A percentile compares a stretch with the other conserved stretches of the same genome.
Evolutionary conservation across 2,797 vertebrate species (phyloP).

Genomic region (Anguilla marmorata): DNA sequence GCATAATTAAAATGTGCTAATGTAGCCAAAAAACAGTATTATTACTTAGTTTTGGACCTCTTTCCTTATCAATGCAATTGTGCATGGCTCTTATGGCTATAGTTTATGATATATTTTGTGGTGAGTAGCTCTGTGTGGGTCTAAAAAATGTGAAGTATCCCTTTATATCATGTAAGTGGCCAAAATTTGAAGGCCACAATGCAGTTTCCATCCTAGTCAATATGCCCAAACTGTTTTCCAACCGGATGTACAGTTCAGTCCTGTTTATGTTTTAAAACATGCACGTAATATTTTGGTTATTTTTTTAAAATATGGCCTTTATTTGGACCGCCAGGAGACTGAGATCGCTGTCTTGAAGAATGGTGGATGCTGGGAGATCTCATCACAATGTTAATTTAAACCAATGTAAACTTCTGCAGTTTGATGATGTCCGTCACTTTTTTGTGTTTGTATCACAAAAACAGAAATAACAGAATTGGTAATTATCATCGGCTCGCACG

Average conservation of each 20-base stretch:
- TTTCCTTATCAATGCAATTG: no score
- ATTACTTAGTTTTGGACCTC: no score
- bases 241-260: no score
- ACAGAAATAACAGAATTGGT: neutral
- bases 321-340: neutral
- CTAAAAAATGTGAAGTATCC: no score
- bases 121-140: no score
- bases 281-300: no score
- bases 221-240: neutral
- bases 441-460: neutral
- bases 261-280: no score
- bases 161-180: neutral
- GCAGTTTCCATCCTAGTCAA: neutral
- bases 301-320: neutral
- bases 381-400: neutral
- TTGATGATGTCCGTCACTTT: neutral
- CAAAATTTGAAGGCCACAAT: neutral
- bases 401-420: neutral
- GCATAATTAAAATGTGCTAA: no score
- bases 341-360: neutral
- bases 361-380: neutral
- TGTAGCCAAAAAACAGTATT: no score
- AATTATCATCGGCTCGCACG: neutral
- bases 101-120: no score
- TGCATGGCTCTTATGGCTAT: no score